phyloP scores from a whole-genome alignment of 2,113 vertebrate species.

The Vombatus ursinus region DNA sequence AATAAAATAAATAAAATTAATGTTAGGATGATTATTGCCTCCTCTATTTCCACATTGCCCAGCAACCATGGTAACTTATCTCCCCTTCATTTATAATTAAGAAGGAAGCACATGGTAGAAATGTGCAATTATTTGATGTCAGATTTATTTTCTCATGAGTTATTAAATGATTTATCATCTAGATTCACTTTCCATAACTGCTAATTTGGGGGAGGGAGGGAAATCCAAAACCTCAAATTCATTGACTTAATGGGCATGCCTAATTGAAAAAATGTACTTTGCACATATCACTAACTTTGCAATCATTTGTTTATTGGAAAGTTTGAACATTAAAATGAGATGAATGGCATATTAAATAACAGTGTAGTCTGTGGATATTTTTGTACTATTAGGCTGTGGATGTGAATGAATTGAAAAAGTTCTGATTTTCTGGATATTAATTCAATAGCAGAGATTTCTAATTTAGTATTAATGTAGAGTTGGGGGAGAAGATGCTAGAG shows the following conservation, averaged over 20 bases:
- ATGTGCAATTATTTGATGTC: constrained; percentile 82
- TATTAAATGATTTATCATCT: constrained; percentile 79
- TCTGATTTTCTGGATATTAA: constrained; percentile 31
- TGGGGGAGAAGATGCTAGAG: not conserved
- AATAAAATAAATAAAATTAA: not conserved
- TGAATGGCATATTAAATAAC: constrained; percentile 49
- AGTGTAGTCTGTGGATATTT: not conserved
- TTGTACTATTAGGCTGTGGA: not conserved
- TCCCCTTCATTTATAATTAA: constrained; percentile 79
- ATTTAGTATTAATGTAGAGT: not conserved
- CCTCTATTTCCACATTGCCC: constrained; percentile 7
- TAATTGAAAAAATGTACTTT: constrained; percentile 82
- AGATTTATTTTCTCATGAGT: constrained; percentile 82
- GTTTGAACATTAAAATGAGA: constrained; percentile 66
- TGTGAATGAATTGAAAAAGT: not conserved
- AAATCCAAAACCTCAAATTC: constrained; percentile 70
- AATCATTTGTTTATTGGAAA: constrained; percentile 74
- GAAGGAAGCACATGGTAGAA: constrained; percentile 78
- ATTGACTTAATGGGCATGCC: constrained; percentile 75
- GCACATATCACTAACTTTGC: constrained; percentile 76
- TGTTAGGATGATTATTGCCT: not conserved
- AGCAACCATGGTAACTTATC: constrained; percentile 68
- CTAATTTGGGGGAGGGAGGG: constrained; percentile 76
- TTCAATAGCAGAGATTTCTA: constrained; percentile 57
- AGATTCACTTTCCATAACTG: constrained; percentile 76